These are phyloP conservation scores for Deroplatys truncata DNA, from an alignment of 2,888 invertebrate genomes.

Conservation along the genomic window DNA sequence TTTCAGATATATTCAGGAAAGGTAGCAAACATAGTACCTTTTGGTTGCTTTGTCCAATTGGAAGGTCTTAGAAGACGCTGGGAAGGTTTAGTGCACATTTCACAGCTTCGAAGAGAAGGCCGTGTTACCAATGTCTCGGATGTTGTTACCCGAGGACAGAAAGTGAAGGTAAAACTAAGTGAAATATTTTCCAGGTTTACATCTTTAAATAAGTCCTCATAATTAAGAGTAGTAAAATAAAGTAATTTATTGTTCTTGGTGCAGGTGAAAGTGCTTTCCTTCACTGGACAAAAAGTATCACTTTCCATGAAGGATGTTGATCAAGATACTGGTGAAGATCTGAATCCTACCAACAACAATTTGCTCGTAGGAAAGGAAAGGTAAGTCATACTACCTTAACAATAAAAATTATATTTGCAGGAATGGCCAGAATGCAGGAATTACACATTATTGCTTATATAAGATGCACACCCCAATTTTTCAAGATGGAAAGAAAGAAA, in stretches of 20 bases:
- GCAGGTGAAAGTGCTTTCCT: conserved; percentile 79
- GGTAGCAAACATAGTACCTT: conserved; percentile 94
- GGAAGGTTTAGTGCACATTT: conserved; percentile 97
- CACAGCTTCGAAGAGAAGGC: conserved; percentile 87
- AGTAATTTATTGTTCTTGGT: not conserved
- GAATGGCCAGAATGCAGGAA: no score
- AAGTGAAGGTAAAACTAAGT: conserved; percentile 64
- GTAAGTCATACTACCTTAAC: conserved; percentile 25
- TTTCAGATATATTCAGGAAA: conserved; percentile 84
- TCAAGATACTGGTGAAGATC: conserved; percentile 88
- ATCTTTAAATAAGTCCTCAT: not conserved
- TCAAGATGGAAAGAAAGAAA: no score
- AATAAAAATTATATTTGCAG: no score
- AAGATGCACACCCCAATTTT: no score
- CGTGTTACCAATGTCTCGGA: conserved; percentile 92
- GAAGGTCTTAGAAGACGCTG: conserved; percentile 84
- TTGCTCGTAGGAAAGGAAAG: conserved; percentile 55
- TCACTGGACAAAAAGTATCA: conserved; percentile 93
- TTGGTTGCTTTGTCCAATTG: conserved; percentile 96
- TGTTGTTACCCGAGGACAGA: conserved; percentile 84
- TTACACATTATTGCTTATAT: no score
- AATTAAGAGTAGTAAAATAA: not conserved
- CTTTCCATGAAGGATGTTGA: conserved; percentile 98
- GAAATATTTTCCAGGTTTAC: conserved; percentile 18
- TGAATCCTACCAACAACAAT: conserved; percentile 76